Conservation (phyloP, 2,888 invertebrate genomes). For the Hypena proboscidalis region DNA sequence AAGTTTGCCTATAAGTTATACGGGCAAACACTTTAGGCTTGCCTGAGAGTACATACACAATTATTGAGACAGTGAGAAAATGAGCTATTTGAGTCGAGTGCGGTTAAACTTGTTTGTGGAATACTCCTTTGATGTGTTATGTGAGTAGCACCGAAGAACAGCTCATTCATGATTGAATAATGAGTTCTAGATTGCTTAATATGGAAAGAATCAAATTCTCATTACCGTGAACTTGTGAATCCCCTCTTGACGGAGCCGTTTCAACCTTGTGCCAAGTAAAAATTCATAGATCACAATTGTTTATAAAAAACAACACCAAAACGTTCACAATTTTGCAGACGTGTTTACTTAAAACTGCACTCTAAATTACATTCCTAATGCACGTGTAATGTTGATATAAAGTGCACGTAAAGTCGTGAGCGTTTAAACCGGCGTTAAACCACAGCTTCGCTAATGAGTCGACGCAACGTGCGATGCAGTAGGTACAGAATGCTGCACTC, state of each 20-base stretch:
- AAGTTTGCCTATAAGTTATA: constrained; percentile 60
- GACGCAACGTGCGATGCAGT: constrained; percentile 37
- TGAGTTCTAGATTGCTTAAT: not conserved
- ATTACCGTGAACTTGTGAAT: too few species aligned
- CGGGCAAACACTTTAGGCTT: constrained; percentile 41
- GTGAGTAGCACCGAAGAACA: not conserved
- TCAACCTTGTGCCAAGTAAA: too few species aligned
- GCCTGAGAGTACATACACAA: constrained; percentile 39
- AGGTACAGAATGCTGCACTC: constrained; percentile 37
- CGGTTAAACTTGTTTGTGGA: constrained; percentile 9
- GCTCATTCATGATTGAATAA: not conserved
- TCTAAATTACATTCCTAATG: constrained; percentile 1
- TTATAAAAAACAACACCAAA: not conserved
- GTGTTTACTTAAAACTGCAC: not conserved
- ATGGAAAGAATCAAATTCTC: too few species aligned
- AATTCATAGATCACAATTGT: too few species aligned
- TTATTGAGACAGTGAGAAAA: constrained; percentile 44
- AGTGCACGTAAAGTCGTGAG: constrained; percentile 25
- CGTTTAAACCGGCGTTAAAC: constrained; percentile 54
- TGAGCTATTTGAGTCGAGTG: constrained; percentile 25
- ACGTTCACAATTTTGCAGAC: not conserved
- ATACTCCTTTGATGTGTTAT: constrained; percentile 15
- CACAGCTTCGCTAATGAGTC: constrained; percentile 56
- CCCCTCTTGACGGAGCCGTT: too few species aligned
- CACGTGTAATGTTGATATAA: constrained; percentile 9